Evolutionary conservation across 2,888 invertebrate genomes (phyloP).

Genomic region (Mylabris sibirica): DNA sequence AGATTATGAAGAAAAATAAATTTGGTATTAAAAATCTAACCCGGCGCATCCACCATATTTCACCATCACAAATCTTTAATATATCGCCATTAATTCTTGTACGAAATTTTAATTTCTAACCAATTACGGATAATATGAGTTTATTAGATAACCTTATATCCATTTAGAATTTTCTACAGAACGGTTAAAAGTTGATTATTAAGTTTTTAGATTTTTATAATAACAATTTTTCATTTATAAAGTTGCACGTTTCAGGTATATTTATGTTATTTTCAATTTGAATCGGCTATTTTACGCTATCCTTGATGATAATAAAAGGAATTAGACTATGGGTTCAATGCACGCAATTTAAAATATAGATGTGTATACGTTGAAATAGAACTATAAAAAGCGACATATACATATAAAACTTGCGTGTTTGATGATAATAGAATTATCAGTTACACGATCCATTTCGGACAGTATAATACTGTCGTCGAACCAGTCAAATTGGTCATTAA

Average conservation of each 20-base stretch:
- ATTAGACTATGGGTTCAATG: neutral
- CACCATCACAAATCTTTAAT: neutral
- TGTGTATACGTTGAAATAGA: neutral
- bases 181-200: neutral
- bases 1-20: no score
- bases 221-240: neutral
- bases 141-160: neutral
- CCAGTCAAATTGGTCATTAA: neutral
- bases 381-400: neutral
- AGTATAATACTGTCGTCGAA: neutral
- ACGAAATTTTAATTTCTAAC: neutral
- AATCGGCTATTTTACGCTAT: neutral
- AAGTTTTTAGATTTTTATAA: neutral
- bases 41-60: constrained; percentile 10
- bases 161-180: neutral
- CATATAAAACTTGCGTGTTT: neutral
- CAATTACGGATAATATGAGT: neutral
- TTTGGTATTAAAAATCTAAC: neutral
- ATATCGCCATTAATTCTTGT: neutral
- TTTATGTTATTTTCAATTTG: neutral
- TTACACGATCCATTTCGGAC: neutral
- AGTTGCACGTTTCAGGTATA: neutral
- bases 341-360: neutral
- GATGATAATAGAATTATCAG: constrained; percentile 6
- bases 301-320: neutral